phyloP scores from a whole-genome alignment of 2,797 vertebrate species.

The Sebastes iracundus region DNA sequence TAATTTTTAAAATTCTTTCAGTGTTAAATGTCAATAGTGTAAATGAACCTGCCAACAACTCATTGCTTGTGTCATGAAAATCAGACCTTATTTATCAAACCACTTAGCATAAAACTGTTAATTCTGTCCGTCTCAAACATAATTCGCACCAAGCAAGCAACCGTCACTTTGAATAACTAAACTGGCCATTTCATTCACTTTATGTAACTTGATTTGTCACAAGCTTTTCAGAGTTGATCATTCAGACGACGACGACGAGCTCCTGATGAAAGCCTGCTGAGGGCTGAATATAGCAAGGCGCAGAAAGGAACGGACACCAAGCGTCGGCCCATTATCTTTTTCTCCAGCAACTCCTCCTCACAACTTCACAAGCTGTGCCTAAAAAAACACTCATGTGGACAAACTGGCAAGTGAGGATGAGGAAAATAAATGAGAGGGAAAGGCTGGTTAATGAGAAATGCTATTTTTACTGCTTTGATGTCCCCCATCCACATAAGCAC shows the following conservation, averaged over 20 bases:
- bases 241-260: conserved; percentile 38
- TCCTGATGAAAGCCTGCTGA: conserved; percentile 55
- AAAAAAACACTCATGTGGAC: conserved; percentile 78
- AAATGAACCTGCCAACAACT: background rate
- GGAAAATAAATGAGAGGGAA: conserved; percentile 86
- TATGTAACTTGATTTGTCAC: conserved; percentile 40
- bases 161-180: conserved; percentile 34
- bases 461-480: conserved; percentile 88
- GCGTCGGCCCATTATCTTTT: conserved; percentile 67
- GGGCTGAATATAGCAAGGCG: conserved; percentile 34
- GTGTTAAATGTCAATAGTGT: background rate
- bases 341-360: conserved; percentile 67
- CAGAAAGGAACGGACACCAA: conserved; percentile 50
- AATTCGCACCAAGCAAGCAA: conserved; percentile 8
- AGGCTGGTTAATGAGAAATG: conserved; percentile 86
- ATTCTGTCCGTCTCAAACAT: background rate
- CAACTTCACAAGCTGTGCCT: conserved; percentile 78
- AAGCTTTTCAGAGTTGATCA: conserved; percentile 39
- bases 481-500: conserved; percentile 83
- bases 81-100: conserved; percentile 20
- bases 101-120: background rate
- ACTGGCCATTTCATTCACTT: conserved; percentile 39
- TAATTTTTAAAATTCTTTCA: background rate
- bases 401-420: conserved; percentile 78
- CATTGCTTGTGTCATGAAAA: background rate